Evolutionary conservation across 2,888 invertebrate species (phyloP).

Genomic region (Lasioglossum marginatum): DNA sequence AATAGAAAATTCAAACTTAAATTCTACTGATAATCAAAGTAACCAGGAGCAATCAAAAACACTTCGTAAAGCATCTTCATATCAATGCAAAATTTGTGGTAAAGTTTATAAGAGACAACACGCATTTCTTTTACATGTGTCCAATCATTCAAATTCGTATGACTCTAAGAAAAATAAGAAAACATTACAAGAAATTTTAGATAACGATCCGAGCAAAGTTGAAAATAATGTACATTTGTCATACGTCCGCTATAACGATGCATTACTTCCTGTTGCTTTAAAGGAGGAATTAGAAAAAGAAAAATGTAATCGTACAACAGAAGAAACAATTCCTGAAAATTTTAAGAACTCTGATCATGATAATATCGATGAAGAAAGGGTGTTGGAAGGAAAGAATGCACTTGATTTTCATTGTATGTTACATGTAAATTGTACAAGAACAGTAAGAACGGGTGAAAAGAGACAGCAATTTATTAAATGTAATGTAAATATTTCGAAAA

Average conservation of each 20-base stretch:
- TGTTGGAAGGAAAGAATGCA: neutral
- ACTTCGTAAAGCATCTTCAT: neutral
- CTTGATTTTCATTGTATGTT: slow-evolving; percentile 13
- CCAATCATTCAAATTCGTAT: neutral
- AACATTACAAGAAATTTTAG: neutral
- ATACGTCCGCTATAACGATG: neutral
- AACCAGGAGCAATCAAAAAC: neutral
- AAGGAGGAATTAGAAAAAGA: neutral
- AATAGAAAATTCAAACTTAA: neutral
- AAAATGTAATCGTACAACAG: neutral
- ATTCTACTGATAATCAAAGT: neutral
- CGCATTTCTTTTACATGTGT: neutral
- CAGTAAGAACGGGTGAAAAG: neutral
- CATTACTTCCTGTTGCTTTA: neutral
- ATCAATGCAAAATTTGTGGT: slow-evolving; percentile 12
- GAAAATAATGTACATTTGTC: neutral
- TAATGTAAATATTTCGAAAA: slow-evolving; percentile 16
- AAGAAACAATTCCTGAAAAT: neutral
- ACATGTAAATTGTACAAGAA: slow-evolving; percentile 28
- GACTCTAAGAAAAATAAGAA: neutral
- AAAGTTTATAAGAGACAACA: slow-evolving; percentile 1
- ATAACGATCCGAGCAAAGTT: neutral
- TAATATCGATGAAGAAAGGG: neutral
- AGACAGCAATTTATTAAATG: slow-evolving; percentile 23
- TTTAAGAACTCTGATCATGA: neutral